Conservation (phyloP, 2,113 vertebrate genomes). For the Tetraodon nigroviridis region DNA sequence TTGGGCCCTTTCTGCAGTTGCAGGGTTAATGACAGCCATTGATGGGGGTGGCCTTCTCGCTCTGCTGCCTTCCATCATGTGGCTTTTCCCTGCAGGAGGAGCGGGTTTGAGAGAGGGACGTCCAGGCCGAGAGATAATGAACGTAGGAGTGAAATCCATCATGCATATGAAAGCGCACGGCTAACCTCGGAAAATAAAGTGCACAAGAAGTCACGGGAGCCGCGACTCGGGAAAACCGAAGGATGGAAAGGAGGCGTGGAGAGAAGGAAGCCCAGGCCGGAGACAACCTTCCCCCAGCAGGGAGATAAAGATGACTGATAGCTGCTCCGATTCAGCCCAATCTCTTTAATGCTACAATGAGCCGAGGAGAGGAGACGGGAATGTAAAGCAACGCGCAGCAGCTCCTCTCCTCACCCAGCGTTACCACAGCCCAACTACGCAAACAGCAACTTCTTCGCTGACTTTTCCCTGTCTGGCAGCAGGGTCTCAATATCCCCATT, state of each 20-base stretch:
- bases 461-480: conserved; percentile 28
- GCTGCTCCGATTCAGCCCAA: conserved; percentile 64
- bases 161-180: conserved; percentile 74
- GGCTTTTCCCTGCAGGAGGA: conserved; percentile 50
- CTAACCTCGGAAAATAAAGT: conserved; percentile 69
- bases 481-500: conserved; percentile 48
- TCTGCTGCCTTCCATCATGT: conserved; percentile 41
- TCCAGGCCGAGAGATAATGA: conserved; percentile 69
- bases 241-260: conserved; percentile 62
- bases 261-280: conserved; percentile 58
- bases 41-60: conserved; percentile 55
- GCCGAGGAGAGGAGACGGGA: conserved; percentile 55
- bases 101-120: conserved; percentile 40
- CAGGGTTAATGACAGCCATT: conserved; percentile 64
- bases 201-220: conserved; percentile 62
- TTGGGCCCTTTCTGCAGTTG: conserved; percentile 53
- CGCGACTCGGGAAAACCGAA: conserved; percentile 71
- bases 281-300: conserved; percentile 64
- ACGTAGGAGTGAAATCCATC: conserved; percentile 74
- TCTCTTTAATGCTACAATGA: conserved; percentile 68
- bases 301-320: conserved; percentile 78
- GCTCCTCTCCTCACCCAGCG: conserved; percentile 54
- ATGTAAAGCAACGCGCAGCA: conserved; percentile 43
- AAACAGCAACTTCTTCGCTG: conserved; percentile 45
- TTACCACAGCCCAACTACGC: conserved; percentile 64